These are phyloP conservation scores for Drosophila truncata DNA, from an alignment of 1,140 invertebrate genomes.

Conservation along the genomic window DNA sequence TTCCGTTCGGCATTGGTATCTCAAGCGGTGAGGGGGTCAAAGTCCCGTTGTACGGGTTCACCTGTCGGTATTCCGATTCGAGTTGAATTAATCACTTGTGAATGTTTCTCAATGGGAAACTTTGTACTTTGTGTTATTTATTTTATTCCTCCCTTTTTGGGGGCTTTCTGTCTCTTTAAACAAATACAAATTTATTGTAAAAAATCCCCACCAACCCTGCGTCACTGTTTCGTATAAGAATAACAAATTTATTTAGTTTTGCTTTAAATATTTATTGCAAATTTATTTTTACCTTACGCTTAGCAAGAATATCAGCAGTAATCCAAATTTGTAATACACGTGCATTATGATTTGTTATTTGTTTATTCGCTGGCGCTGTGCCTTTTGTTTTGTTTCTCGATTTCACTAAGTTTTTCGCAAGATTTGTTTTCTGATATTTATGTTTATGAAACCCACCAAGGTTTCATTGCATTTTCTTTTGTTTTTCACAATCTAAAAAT, in stretches of 20 bases:
- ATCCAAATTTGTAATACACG: slow-evolving; percentile 83
- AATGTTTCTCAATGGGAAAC: slow-evolving; percentile 50
- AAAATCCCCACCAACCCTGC: neutral
- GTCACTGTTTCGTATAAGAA: slow-evolving; percentile 18
- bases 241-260: slow-evolving; percentile 14
- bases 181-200: slow-evolving; percentile 34
- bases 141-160: slow-evolving; percentile 21
- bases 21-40: slow-evolving; percentile 43
- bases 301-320: slow-evolving; percentile 80
- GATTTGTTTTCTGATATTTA: slow-evolving; percentile 14
- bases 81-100: slow-evolving; percentile 51
- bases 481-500: slow-evolving; percentile 37
- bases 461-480: slow-evolving; percentile 57
- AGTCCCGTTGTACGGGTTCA: slow-evolving; percentile 53
- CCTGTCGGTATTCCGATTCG: slow-evolving; percentile 38
- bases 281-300: slow-evolving; percentile 76
- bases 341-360: slow-evolving; percentile 59
- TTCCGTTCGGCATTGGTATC: slow-evolving; percentile 50
- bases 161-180: neutral
- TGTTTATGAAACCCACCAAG: too few relatives aligned
- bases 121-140: slow-evolving; percentile 55
- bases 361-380: slow-evolving; percentile 7
- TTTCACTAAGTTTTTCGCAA: slow-evolving; percentile 33
- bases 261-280: slow-evolving; percentile 9
- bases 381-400: slow-evolving; percentile 26